phyloP scores from a whole-genome alignment of 2,113 vertebrate species.

The Coptodon bakossiorum region DNA sequence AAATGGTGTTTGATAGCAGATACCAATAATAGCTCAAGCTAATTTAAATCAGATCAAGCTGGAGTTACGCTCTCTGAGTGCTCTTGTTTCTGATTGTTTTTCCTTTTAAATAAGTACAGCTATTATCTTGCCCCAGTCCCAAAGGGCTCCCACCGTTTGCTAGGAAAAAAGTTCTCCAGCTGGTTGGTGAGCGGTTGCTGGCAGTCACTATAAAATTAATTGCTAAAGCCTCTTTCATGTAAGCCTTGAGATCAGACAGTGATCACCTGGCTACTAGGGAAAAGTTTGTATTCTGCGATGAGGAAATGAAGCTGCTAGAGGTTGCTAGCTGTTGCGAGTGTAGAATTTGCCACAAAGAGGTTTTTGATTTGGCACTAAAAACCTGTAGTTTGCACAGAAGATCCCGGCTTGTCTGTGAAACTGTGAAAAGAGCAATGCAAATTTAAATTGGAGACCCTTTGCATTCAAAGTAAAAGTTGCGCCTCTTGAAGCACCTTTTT shows the following conservation, averaged over 20 bases:
- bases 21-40: not conserved
- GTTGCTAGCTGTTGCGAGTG: not conserved
- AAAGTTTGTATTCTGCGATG: not conserved
- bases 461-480: not conserved
- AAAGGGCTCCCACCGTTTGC: not conserved
- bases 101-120: not conserved
- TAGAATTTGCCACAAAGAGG: not conserved
- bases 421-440: not conserved
- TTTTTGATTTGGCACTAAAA: not conserved
- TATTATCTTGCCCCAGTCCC: not conserved
- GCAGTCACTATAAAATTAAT: not conserved
- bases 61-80: not conserved
- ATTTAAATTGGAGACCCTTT: not conserved
- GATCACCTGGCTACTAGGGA: not conserved
- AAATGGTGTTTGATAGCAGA: not conserved
- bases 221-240: not conserved
- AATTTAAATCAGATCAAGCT: not conserved
- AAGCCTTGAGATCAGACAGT: not conserved
- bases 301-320: not conserved
- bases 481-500: not conserved
- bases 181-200: not conserved
- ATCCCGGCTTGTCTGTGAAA: not conserved
- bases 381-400: not conserved
- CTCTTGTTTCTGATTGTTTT: not conserved
- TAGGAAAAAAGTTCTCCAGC: not conserved